Evolutionary conservation across 1,140 invertebrate genomes (phyloP).

Genomic region (Drosophila orosa): DNA sequence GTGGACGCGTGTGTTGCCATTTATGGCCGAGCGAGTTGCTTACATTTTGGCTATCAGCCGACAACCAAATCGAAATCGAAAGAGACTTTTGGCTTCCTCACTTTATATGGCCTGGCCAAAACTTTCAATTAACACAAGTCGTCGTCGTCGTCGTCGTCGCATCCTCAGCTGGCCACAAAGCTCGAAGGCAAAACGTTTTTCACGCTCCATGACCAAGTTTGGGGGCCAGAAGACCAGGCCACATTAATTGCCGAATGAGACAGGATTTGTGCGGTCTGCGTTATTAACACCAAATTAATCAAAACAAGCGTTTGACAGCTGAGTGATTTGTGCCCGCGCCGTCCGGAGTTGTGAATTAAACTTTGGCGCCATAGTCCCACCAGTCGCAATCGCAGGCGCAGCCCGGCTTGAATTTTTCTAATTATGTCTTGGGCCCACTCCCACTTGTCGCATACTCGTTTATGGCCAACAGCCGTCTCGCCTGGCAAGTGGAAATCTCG

Average conservation of each 20-base stretch:
- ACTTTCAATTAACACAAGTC: constrained; percentile 80
- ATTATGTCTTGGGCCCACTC: constrained; percentile 51
- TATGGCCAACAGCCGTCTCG: constrained; percentile 38
- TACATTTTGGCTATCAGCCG: constrained; percentile 76
- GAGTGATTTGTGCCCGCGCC: constrained; percentile 69
- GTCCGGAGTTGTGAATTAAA: constrained; percentile 47
- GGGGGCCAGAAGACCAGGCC: constrained; percentile 33
- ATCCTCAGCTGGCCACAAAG: constrained; percentile 58
- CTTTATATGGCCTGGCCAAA: constrained; percentile 72
- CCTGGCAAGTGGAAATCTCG: constrained; percentile 57
- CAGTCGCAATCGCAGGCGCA: constrained; percentile 7
- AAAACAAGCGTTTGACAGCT: constrained; percentile 77
- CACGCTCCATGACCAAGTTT: constrained; percentile 74
- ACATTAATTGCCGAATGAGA: constrained; percentile 66
- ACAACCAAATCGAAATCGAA: constrained; percentile 65
- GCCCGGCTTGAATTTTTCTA: constrained; percentile 41
- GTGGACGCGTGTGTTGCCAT: constrained; percentile 71
- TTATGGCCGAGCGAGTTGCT: constrained; percentile 61
- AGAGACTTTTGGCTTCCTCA: constrained; percentile 56
- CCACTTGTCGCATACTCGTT: constrained; percentile 65
- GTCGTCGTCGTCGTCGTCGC: constrained; percentile 20
- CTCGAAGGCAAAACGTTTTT: constrained; percentile 56
- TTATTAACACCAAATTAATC: constrained; percentile 81
- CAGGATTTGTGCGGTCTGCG: constrained; percentile 66
- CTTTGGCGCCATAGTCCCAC: constrained; percentile 62